A percentile compares a stretch with the other conserved stretches of the same genome.
These are phyloP conservation scores for Oxygymnocypris stewartii DNA, from an alignment of 2,113 vertebrate species.

Conservation along the genomic window DNA sequence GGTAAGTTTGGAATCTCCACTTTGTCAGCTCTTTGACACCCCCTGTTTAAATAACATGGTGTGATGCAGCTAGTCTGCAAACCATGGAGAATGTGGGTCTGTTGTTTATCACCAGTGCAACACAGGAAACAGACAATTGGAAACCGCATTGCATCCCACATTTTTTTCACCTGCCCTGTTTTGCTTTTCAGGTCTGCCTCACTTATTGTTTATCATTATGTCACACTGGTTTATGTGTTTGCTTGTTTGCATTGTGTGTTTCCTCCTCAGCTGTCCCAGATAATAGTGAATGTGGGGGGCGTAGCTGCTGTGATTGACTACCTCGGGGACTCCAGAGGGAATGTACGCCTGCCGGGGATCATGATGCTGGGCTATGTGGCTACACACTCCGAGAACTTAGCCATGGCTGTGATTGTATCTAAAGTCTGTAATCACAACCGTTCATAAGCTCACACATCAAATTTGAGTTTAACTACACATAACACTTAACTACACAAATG, in stretches of 20 bases:
- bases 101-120: slow-evolving; percentile 35
- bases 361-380: slow-evolving; percentile 93
- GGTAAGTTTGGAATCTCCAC: slow-evolving; percentile 33
- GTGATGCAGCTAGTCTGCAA: slow-evolving; percentile 34
- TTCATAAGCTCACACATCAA: background rate
- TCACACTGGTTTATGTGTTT: slow-evolving; percentile 45
- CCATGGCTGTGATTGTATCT: slow-evolving; percentile 91
- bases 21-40: slow-evolving; percentile 41
- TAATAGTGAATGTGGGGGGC: slow-evolving; percentile 83
- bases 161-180: slow-evolving; percentile 3
- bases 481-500: background rate
- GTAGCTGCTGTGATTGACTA: slow-evolving; percentile 83
- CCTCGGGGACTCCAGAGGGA: slow-evolving; percentile 80
- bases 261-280: slow-evolving; percentile 80
- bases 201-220: slow-evolving; percentile 31
- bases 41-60: slow-evolving; percentile 32
- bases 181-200: slow-evolving; percentile 6
- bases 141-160: slow-evolving; percentile 19
- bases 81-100: slow-evolving; percentile 38
- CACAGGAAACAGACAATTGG: slow-evolving; percentile 34
- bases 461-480: background rate
- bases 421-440: slow-evolving; percentile 81
- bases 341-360: slow-evolving; percentile 86
- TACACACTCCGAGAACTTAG: slow-evolving; percentile 88
- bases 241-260: slow-evolving; percentile 33